Evolutionary conservation across 2,888 invertebrate species (phyloP), one percentile per base, ranked within the genome.

Genomic region (Dolichopus griseipennis): DNA sequence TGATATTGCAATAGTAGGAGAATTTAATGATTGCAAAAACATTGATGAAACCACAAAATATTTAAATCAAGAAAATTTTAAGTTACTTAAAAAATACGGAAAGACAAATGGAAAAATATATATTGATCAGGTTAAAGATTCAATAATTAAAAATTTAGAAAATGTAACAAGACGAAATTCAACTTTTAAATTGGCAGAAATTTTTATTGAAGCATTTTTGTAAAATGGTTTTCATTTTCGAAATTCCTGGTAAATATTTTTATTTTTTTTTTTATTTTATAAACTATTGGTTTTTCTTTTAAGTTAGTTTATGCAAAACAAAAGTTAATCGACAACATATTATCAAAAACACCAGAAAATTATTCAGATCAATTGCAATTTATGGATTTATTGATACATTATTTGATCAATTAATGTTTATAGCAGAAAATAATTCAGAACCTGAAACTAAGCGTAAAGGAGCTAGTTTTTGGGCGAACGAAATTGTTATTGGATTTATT

Each of bases 391-490:
- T 79, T 5, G 78, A 80, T 22, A 75, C 76, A 27, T n/a, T 78
- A 4, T 81, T 81, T 68, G 71, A 74, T 10, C 72, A 73, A 22
- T 71, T 81, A 7, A 70, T 81, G 1, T 73, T 73, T n/a, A 69
- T 80, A 43, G 71, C 75, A 0, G 81, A 81, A 70, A 77, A 77
- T 70, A 64, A 69, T 2, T 73, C 74, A 66, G 74, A 72, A 7
- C 69, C 71, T 18, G 62, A 67, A 3, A 41, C 33, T 0, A 73
- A 70, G 4, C 75, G 81, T 0, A 68, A 70, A 18, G 78, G 79
- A 2, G 77, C 79, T 2, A 74, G 75, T n/a, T 81, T 79, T 70
- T 81, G 81, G 81, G 79, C 78, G 2, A 69, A 72, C 18, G 74
- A 80, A 69, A 75, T 81, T 68, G 69, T 76, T 0, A 52, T 74